Evolutionary conservation across 2,113 vertebrate species (phyloP).

Genomic region (Illadopsis cleaveri): DNA sequence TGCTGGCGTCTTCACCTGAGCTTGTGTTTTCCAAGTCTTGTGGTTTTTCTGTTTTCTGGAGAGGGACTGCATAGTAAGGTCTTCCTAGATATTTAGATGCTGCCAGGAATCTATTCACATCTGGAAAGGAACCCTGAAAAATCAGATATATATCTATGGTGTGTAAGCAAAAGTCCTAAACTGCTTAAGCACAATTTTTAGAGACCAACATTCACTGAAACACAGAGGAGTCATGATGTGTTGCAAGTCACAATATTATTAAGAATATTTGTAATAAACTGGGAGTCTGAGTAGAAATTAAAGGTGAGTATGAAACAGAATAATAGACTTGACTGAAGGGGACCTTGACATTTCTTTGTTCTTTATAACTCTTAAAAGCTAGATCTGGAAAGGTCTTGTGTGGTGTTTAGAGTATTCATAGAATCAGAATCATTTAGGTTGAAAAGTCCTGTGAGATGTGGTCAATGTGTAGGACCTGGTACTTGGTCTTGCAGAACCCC

Average conservation of each 20-base stretch:
- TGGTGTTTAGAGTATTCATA: not conserved
- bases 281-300: not conserved
- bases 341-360: not conserved
- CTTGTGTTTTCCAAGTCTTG: not conserved
- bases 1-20: not conserved
- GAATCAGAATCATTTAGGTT: not conserved
- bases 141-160: not conserved
- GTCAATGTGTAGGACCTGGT: no score
- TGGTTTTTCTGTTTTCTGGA: not conserved
- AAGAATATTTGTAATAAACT: not conserved
- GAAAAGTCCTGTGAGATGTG: not conserved
- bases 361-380: not conserved
- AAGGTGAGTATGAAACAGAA: not conserved
- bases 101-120: not conserved
- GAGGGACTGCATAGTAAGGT: rapidly evolving
- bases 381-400: not conserved
- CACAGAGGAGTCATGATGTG: rapidly evolving
- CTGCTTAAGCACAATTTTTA: not conserved
- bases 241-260: not conserved
- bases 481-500: not conserved
- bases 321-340: not conserved
- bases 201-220: not conserved
- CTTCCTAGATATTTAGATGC: not conserved
- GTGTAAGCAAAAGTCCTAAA: not conserved
- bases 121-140: not conserved